A percentile compares a stretch with the other conserved stretches of the same genome.
These are phyloP conservation scores for Caiman crocodilus DNA, from an alignment of 2,797 vertebrate species.

Conservation along the genomic window DNA sequence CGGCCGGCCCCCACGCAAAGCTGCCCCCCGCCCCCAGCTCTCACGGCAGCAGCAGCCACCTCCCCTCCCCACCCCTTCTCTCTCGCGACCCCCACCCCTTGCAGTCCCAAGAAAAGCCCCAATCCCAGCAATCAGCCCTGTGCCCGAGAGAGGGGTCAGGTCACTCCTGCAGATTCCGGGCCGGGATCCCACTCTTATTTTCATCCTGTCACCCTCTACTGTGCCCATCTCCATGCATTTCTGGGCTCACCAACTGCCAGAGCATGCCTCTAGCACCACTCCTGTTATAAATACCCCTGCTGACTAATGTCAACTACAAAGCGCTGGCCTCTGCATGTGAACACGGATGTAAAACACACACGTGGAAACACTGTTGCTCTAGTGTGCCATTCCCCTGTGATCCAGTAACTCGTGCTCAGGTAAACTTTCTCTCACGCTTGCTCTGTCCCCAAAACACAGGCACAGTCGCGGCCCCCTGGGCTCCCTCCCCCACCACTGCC, in stretches of 20 bases:
- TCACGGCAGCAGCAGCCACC: no score
- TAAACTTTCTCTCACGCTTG: background rate
- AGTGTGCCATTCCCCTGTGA: background rate
- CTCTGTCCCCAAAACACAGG: background rate
- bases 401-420: background rate
- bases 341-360: background rate
- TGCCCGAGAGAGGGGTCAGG: no score
- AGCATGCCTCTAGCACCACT: background rate
- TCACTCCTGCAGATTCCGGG: background rate
- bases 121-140: background rate
- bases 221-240: background rate
- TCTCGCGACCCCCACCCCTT: background rate
- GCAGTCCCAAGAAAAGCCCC: background rate
- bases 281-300: background rate
- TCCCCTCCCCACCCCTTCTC: no score
- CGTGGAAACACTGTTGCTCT: background rate
- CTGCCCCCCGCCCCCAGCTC: no score
- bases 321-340: background rate
- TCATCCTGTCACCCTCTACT: background rate
- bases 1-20: no score
- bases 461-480: background rate
- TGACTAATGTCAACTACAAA: background rate
- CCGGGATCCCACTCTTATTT: background rate
- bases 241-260: background rate
- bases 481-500: background rate